A percentile compares a stretch with the other conserved stretches of the same genome.
Evolutionary conservation across 2,113 vertebrate species (phyloP).

Genomic region (Tursiops truncatus): DNA sequence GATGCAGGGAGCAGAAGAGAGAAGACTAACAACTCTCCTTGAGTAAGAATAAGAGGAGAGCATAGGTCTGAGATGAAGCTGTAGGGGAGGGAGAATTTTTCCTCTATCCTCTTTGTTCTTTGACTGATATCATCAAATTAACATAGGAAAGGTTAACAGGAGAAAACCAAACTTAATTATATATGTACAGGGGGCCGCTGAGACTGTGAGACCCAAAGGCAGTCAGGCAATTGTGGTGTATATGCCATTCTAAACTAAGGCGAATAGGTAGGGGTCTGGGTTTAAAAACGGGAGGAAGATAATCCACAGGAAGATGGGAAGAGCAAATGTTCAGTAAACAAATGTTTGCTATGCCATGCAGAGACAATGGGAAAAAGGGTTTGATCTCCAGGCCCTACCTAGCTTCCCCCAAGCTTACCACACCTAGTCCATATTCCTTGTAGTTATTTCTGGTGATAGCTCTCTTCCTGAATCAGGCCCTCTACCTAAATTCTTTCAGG

Average conservation of each 20-base stretch:
- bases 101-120: not conserved
- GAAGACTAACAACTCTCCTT: not conserved
- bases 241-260: not conserved
- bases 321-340: not conserved
- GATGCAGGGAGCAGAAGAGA: not conserved
- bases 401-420: not conserved
- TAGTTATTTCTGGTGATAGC: not conserved
- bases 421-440: not conserved
- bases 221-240: not conserved
- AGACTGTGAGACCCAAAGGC: not conserved
- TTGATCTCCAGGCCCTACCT: not conserved
- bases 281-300: not conserved
- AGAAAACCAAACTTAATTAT: not conserved
- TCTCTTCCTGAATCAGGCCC: not conserved
- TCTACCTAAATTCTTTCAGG: not conserved
- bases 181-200: not conserved
- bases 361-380: not conserved
- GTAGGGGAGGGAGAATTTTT: not conserved
- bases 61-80: not conserved
- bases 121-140: not conserved
- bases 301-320: not conserved
- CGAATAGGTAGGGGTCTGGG: not conserved
- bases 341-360: not conserved
- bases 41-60: not conserved
- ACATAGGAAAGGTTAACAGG: not conserved